phyloP scores from a whole-genome alignment of 2,113 vertebrate genomes.

The Zapornia atra region DNA sequence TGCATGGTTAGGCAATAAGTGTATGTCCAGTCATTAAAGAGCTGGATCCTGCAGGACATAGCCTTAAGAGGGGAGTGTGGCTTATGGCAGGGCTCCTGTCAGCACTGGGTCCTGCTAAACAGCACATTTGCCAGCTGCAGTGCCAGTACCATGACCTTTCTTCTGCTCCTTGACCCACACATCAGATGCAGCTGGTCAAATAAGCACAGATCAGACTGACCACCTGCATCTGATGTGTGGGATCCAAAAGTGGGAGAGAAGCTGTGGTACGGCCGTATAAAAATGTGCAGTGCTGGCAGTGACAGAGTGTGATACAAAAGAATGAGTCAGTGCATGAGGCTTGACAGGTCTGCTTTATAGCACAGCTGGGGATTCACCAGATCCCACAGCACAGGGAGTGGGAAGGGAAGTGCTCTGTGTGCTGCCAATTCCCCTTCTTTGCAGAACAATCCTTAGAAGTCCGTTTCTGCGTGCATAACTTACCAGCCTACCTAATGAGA shows the following conservation, averaged over 20 bases:
- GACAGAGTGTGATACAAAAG: not conserved
- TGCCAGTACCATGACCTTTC: conserved; percentile 30
- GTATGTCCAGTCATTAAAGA: not conserved
- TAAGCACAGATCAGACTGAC: conserved; percentile 36
- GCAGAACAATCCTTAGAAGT: conserved; percentile 5
- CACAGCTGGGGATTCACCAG: conserved; percentile 60
- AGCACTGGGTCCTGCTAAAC: not conserved
- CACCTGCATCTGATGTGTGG: conserved; percentile 40
- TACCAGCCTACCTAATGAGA: conserved; percentile 8
- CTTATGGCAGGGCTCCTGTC: not conserved
- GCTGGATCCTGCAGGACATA: not conserved
- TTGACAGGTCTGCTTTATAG: conserved; percentile 46
- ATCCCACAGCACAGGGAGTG: not conserved
- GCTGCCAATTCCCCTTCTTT: conserved; percentile 7
- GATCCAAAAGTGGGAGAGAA: not conserved
- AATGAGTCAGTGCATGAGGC: conserved; percentile 17
- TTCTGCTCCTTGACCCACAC: conserved; percentile 59
- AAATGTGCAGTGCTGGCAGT: not conserved
- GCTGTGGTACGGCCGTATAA: not conserved
- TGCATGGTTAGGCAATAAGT: not conserved
- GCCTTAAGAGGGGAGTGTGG: not conserved
- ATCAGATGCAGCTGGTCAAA: conserved; percentile 51
- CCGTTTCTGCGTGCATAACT: not conserved
- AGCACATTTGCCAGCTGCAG: conserved; percentile 54
- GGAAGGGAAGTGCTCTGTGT: conserved; percentile 43